Base-by-base conservation (phyloP, 2,888 invertebrate genomes). In the Dicyrtomina minuta region DNA sequence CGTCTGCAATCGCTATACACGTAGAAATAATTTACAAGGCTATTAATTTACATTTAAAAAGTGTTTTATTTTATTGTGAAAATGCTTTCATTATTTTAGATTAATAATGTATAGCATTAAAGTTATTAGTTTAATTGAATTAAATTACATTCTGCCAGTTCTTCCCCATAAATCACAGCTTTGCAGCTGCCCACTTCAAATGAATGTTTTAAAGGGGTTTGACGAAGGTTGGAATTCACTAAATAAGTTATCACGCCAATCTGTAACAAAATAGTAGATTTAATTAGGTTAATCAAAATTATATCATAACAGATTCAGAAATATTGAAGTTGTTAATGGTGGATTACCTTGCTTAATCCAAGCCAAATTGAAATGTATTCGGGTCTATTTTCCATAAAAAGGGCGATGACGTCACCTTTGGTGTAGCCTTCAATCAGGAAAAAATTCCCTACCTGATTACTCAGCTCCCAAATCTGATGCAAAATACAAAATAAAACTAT, bases 361-460 rank as follows among this genome's bases (percentile, higher is more conserved):
- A 99, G 84, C 97, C 98, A 99, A 44, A 89, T 88, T 49, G 90
- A 89, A 1, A 96, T 90, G 83, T 90, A 93, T 82, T 98, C 95
- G 0, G 96, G 92, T 46, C 92, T 87, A 82, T 96, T 97, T 82
- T 94, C 94, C 85, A 96, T 86, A 82, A 94, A 88, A 20, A 99
- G 84, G 0, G 90, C 96, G 0, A 98, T 90, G 0, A 89, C 88
- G 81, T 98, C 94, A 0, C 95, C 96, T 74, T 90, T 89, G 77
- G 89, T 88, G 75, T 90, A 90, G 13, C 94, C 93, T 74, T 89
- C 88, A 1, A 86, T 86, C 79, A 88, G 88, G 79, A 95, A 90
- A 12, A 89, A 86, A 61, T 91, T 90, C 5, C 92, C 90, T 15
- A 92, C 86, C 75, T 90, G 88, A 80, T 93, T 90, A 79, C 92